Percentiles rank a stretch among this genome's conserved stretches.
Conservation (phyloP, 1,140 invertebrate genomes). For the Pteromalus puparum region DNA sequence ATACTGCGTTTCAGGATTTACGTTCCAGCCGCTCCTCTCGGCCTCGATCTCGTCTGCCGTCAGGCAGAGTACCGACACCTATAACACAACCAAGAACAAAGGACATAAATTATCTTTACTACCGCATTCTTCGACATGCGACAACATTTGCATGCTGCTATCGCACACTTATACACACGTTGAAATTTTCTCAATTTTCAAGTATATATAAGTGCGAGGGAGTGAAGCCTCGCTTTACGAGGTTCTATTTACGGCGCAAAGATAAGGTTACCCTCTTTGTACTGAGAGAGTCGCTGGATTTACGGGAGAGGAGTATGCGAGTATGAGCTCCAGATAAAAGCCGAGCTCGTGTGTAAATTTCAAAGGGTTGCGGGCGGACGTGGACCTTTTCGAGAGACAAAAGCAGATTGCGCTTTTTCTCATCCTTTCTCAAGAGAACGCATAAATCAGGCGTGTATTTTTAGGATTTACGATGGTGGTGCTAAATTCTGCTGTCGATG, state of each 20-base stretch:
- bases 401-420: not conserved
- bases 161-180: not conserved
- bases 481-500: not conserved
- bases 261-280: not conserved
- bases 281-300: not conserved
- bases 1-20: conserved; percentile 82
- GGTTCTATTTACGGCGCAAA: not conserved
- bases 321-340: not conserved
- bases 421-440: not conserved
- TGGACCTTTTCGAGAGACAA: not conserved
- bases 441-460: conserved; percentile 21
- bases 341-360: conserved; percentile 6
- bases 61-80: conserved; percentile 69
- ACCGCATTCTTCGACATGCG: not conserved
- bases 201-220: too few species aligned
- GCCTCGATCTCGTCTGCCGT: conserved; percentile 69
- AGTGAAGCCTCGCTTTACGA: conserved; percentile 18
- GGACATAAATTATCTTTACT: conserved; percentile 45
- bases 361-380: not conserved
- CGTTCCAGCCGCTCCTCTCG: conserved; percentile 77
- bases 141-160: not conserved
- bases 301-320: too few species aligned
- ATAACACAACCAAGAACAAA: conserved; percentile 29
- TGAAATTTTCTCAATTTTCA: not conserved
- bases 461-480: not conserved